Conservation (phyloP, 2,113 vertebrate genomes). For the Sarotherodon lohbergeri region DNA sequence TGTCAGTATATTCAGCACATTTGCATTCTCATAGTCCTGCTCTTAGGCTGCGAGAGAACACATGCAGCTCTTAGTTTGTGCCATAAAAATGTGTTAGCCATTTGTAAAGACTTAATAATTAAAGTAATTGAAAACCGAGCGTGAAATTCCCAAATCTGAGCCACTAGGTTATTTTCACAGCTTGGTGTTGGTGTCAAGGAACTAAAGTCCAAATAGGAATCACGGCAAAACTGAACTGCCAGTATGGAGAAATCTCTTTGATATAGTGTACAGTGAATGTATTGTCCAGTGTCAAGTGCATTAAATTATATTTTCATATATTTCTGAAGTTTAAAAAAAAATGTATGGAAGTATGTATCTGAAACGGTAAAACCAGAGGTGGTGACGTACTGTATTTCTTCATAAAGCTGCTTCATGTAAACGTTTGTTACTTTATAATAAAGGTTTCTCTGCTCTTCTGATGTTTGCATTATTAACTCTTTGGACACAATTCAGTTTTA, state of each 20-base stretch:
- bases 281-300: constrained; percentile 89
- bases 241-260: constrained; percentile 88
- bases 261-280: constrained; percentile 97
- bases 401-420: constrained; percentile 91
- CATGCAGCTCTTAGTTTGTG: constrained; percentile 11
- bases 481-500: constrained; percentile 6
- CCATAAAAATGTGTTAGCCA: constrained; percentile 2
- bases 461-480: not conserved
- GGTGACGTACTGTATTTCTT: constrained; percentile 81
- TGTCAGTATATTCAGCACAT: not conserved
- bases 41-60: not conserved
- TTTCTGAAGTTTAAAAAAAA: constrained; percentile 78
- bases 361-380: constrained; percentile 70
- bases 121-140: constrained; percentile 10
- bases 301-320: constrained; percentile 99
- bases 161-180: constrained; percentile 75
- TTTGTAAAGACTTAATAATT: not conserved
- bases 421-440: constrained; percentile 82
- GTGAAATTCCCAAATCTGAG: constrained; percentile 68
- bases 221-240: constrained; percentile 91
- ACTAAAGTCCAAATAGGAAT: constrained; percentile 76
- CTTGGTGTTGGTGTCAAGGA: constrained; percentile 77
- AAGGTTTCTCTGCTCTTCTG: constrained; percentile 74
- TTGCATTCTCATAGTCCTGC: not conserved
- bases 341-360: constrained; percentile 65